phyloP scores from a whole-genome alignment of 2,113 vertebrate species.

The Ifrita kowaldi region DNA sequence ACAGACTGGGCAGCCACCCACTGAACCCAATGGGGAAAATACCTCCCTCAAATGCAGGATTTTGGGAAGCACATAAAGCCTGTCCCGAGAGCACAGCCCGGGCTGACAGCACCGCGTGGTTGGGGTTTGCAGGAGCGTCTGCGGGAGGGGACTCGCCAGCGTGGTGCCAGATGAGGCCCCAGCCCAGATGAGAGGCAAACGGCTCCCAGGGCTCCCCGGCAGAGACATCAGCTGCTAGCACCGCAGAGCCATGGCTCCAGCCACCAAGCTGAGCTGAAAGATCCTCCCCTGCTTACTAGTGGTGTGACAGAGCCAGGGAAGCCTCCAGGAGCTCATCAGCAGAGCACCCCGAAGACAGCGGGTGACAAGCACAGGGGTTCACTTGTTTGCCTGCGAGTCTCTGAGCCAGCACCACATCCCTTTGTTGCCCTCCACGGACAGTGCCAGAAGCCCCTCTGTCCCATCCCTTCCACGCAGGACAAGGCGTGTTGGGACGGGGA shows the following conservation, averaged over 20 bases:
- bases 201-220: background rate
- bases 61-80: background rate
- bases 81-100: background rate
- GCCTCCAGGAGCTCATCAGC: background rate
- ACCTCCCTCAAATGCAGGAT: accelerated
- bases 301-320: background rate
- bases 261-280: background rate
- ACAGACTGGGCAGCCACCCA: background rate
- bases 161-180: background rate
- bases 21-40: accelerated
- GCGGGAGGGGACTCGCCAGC: background rate
- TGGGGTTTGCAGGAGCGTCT: background rate
- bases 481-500: background rate
- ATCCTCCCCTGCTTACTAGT: background rate
- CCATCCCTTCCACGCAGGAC: background rate
- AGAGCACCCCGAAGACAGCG: background rate
- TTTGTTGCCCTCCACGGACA: accelerated
- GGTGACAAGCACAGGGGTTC: background rate
- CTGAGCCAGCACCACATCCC: background rate
- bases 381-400: accelerated
- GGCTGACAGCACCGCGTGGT: background rate
- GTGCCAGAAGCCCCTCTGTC: background rate
- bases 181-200: background rate
- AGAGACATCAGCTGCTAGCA: background rate
- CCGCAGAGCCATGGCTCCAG: background rate